These are phyloP conservation scores for Chrysogorgia sp. DNA, from an alignment of 92 coral and sea anemone species.

Conservation along the genomic window DNA sequence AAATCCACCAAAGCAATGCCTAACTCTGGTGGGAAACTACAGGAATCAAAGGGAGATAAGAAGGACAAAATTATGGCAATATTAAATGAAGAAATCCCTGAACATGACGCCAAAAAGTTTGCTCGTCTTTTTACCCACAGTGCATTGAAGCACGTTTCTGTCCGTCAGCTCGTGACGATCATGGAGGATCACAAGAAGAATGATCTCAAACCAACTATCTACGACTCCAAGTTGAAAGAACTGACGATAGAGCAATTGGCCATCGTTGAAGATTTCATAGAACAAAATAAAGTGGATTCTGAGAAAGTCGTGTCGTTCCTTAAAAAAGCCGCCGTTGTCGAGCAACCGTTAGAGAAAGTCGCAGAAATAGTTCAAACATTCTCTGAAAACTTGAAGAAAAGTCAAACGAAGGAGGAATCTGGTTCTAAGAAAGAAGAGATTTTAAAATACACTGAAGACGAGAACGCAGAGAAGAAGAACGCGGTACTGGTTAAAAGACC, in stretches of 20 bases:
- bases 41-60: neutral
- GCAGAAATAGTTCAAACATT: neutral
- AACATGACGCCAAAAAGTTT: conserved; percentile 14
- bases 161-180: conserved; percentile 15
- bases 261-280: conserved; percentile 16
- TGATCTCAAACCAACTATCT: neutral
- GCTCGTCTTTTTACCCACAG: conserved; percentile 4
- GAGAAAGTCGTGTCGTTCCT: neutral
- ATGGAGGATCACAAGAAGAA: conserved; percentile 14
- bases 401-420: conserved; percentile 61
- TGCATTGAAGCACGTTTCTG: neutral
- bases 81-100: neutral
- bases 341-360: neutral
- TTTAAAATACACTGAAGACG: conserved; percentile 49
- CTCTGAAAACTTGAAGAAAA: conserved; percentile 24
- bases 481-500: conserved; percentile 95
- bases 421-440: conserved; percentile 50
- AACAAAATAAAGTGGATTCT: neutral
- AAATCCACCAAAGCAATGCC: neutral
- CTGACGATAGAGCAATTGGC: conserved; percentile 10
- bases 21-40: neutral
- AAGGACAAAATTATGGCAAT: neutral
- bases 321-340: neutral
- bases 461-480: conserved; percentile 81
- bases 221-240: conserved; percentile 4